Conservation (phyloP, 1,140 invertebrate genomes). For the Tenebrio molitor region DNA sequence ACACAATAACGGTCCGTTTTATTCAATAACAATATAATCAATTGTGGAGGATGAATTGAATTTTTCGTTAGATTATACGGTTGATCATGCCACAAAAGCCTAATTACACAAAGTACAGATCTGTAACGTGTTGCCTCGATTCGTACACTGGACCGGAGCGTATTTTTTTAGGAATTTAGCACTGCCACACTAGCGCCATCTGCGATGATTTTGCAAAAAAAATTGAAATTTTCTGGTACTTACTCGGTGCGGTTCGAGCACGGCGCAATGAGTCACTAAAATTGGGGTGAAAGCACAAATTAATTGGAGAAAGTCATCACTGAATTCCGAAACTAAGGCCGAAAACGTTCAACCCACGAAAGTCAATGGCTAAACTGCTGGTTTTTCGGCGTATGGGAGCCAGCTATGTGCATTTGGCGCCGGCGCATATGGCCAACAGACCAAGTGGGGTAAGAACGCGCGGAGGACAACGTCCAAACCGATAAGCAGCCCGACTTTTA, state of each 20-base stretch:
- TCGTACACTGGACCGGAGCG: background rate
- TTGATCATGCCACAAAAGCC: background rate
- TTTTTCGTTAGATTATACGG: constrained; percentile 1
- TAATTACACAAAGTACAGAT: no score
- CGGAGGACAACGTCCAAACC: constrained; percentile 43
- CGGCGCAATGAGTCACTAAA: constrained; percentile 12
- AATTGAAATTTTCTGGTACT: constrained; percentile 5
- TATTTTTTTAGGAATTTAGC: constrained; percentile 22
- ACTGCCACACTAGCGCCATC: constrained; percentile 12
- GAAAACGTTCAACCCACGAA: constrained; percentile 33
- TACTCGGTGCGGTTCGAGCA: background rate
- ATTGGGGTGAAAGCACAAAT: constrained; percentile 27
- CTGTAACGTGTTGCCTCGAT: no score
- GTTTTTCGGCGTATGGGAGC: constrained; percentile 43
- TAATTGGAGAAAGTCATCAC: constrained; percentile 21
- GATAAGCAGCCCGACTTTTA: constrained; percentile 42
- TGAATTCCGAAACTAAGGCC: constrained; percentile 14
- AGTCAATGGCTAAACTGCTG: constrained; percentile 44
- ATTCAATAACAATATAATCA: constrained; percentile 19
- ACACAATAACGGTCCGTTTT: background rate
- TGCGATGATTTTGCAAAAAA: constrained; percentile 39
- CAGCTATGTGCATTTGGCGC: constrained; percentile 45
- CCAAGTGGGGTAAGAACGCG: constrained; percentile 44
- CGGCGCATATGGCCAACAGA: constrained; percentile 41
- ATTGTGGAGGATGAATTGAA: constrained; percentile 1